These are phyloP conservation scores for Thomomys bottae DNA, from an alignment of 2,113 vertebrate genomes.

Conservation along the genomic window DNA sequence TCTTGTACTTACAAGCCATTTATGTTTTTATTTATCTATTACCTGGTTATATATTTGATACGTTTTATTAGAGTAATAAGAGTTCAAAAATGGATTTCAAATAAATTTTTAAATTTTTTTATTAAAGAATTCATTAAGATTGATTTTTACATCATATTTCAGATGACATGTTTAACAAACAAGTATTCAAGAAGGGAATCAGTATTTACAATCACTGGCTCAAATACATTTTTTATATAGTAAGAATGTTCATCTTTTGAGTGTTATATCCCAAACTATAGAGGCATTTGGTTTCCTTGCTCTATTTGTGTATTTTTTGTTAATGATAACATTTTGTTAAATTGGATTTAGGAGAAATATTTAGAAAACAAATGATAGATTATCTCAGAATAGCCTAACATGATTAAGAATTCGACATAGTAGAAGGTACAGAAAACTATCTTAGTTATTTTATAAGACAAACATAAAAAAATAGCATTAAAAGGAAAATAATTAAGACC, in stretches of 20 bases:
- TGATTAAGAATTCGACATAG: conserved; percentile 1
- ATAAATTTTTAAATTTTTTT: no score
- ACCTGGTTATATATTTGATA: background rate
- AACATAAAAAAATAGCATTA: background rate
- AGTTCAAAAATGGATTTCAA: background rate
- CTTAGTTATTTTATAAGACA: conserved; percentile 17
- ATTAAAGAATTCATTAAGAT: no score
- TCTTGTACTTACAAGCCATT: no score
- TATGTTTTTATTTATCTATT: background rate
- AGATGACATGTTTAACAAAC: no score
- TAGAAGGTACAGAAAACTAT: background rate
- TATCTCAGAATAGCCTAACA: background rate
- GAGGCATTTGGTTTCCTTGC: conserved; percentile 4
- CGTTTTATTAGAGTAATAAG: background rate
- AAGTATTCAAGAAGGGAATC: no score
- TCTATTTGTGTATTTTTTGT: conserved; percentile 1
- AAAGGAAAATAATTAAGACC: conserved; percentile 3
- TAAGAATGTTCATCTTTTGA: conserved; percentile 5
- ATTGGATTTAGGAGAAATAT: conserved; percentile 38
- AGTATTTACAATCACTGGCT: no score
- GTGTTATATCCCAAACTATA: background rate
- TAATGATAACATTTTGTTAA: conserved; percentile 37
- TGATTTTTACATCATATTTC: no score
- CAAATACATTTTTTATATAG: background rate
- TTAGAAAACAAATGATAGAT: conserved; percentile 19